phyloP scores from a whole-genome alignment of 2,113 vertebrate genomes.

The Xiphophorus couchianus region DNA sequence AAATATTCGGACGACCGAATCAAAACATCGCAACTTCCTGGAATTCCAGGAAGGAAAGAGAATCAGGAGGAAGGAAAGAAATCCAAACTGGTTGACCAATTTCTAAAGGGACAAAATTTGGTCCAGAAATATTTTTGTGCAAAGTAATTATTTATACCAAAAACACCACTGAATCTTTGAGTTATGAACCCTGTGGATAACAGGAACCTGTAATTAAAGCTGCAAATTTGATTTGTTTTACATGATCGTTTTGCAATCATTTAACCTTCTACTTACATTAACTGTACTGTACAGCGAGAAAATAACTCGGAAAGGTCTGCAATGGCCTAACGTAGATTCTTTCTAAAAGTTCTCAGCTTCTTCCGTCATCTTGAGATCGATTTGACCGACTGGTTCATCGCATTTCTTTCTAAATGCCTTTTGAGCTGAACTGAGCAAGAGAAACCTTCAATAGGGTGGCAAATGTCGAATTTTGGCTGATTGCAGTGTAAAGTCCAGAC shows the following conservation, averaged over 20 bases:
- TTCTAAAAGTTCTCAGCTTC: neutral
- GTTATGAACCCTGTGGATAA: neutral
- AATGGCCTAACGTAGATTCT: too few species aligned
- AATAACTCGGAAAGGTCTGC: neutral
- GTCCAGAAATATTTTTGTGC: neutral
- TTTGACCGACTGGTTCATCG: neutral
- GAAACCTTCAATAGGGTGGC: neutral
- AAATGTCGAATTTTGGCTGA: conserved; percentile 3
- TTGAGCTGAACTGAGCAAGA: neutral
- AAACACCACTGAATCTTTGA: too few species aligned
- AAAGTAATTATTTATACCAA: too few species aligned
- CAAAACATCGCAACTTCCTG: too few species aligned
- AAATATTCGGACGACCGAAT: too few species aligned
- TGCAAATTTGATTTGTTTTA: too few species aligned
- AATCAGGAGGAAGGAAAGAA: too few species aligned
- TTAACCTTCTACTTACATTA: neutral
- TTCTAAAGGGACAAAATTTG: neutral
- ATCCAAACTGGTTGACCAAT: too few species aligned
- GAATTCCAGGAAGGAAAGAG: too few species aligned
- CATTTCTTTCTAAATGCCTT: conserved; percentile 17
- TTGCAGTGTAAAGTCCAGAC: conserved; percentile 8
- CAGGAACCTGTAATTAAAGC: neutral
- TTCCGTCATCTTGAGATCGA: neutral
- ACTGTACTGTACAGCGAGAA: neutral
- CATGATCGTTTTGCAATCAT: neutral